Evolutionary conservation across 1,140 invertebrate genomes (phyloP).

Genomic region (Xylocopa sonorina): DNA sequence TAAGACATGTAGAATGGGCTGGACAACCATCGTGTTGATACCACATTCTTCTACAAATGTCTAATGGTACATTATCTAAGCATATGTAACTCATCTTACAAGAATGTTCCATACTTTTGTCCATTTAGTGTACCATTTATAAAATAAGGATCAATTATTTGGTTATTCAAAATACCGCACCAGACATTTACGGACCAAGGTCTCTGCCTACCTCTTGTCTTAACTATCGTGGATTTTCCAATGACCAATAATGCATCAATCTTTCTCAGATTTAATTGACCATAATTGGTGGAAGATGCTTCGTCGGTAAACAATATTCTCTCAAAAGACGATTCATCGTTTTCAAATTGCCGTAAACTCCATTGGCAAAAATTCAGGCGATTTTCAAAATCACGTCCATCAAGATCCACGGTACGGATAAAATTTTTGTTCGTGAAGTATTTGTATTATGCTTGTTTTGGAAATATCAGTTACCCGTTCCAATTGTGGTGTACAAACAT

Average conservation of each 20-base stretch:
- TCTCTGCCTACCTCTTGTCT: neutral
- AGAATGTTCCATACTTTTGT: neutral
- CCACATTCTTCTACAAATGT: neutral
- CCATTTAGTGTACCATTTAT: neutral
- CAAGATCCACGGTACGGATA: neutral
- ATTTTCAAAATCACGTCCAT: neutral
- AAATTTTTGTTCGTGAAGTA: conserved; percentile 1
- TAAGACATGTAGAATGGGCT: neutral
- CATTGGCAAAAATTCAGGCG: neutral
- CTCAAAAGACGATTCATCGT: neutral
- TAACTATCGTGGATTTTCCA: neutral
- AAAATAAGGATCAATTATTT: neutral
- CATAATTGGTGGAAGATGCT: neutral
- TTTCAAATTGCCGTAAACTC: neutral
- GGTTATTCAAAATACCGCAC: neutral
- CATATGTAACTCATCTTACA: neutral
- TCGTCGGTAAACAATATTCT: neutral
- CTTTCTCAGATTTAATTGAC: neutral
- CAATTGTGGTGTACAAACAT: too few relatives aligned
- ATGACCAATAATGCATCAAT: conserved; percentile 1
- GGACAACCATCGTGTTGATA: neutral
- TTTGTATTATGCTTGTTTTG: neutral
- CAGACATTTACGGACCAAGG: neutral
- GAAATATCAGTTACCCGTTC: neutral
- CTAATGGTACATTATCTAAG: neutral